Evolutionary conservation across 2,888 invertebrate genomes (phyloP).

Genomic region (Lissonota sp.): DNA sequence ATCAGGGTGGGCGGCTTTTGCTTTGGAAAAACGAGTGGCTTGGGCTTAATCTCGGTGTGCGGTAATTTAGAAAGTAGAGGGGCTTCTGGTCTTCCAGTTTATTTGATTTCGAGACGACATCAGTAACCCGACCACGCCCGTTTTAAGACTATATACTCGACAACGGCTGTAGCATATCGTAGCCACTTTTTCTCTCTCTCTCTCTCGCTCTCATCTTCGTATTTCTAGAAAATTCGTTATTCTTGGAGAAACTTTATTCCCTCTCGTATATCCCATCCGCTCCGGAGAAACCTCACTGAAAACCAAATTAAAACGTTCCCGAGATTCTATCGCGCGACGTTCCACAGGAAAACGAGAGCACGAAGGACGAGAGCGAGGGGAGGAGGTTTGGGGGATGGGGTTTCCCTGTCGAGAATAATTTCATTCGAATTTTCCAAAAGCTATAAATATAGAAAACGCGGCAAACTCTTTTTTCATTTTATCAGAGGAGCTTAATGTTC

Average conservation of each 20-base stretch:
- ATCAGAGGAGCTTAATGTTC: too few relatives aligned
- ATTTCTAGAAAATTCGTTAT: slow-evolving; percentile 47
- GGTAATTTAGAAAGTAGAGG: slow-evolving; percentile 48
- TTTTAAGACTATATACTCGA: slow-evolving; percentile 8
- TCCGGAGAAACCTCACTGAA: slow-evolving; percentile 20
- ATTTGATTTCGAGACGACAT: slow-evolving; percentile 52
- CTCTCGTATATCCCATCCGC: slow-evolving; percentile 13
- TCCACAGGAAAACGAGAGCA: background rate
- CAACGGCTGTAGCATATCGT: slow-evolving; percentile 17
- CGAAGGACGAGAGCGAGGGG: too few relatives aligned
- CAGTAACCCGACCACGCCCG: slow-evolving; percentile 45
- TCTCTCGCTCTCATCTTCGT: slow-evolving; percentile 15
- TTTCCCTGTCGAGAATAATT: background rate
- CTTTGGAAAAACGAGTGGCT: slow-evolving; percentile 30
- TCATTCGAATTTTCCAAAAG: background rate
- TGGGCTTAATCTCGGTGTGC: slow-evolving; percentile 41
- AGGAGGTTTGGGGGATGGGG: background rate
- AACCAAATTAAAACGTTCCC: slow-evolving; percentile 40
- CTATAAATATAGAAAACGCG: background rate
- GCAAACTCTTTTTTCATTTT: background rate
- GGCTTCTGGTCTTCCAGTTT: slow-evolving; percentile 37
- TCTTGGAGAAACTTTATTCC: slow-evolving; percentile 45
- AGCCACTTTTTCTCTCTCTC: slow-evolving; percentile 21
- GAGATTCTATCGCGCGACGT: slow-evolving; percentile 9
- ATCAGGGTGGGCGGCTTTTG: background rate